A percentile compares a stretch with the other conserved stretches of the same genome.
These are phyloP conservation scores for Cyphomyrmex costatus DNA, from an alignment of 1,140 invertebrate species.

Conservation along the genomic window DNA sequence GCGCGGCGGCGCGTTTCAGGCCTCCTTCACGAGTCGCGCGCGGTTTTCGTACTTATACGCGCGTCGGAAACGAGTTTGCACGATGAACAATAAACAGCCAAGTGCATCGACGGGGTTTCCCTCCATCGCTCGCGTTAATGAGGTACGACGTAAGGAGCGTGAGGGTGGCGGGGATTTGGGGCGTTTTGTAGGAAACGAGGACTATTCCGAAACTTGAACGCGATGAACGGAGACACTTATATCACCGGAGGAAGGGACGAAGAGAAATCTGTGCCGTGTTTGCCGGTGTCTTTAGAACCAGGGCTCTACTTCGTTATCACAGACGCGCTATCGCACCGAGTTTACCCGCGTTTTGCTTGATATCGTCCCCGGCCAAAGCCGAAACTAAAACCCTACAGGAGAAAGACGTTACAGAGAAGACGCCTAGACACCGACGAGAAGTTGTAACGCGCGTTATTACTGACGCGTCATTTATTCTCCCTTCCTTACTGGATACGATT, in stretches of 20 bases:
- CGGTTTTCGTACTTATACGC: slow-evolving; percentile 38
- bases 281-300: slow-evolving; percentile 64
- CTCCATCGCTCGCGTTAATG: slow-evolving; percentile 49
- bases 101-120: slow-evolving; percentile 47
- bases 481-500: not conserved
- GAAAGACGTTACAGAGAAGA: slow-evolving; percentile 30
- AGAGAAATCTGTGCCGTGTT: slow-evolving; percentile 62
- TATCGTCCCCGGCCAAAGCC: slow-evolving; percentile 41
- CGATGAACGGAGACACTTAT: slow-evolving; percentile 31
- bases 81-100: slow-evolving; percentile 52
- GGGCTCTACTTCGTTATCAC: slow-evolving; percentile 66
- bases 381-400: slow-evolving; percentile 46
- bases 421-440: not conserved
- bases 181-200: slow-evolving; percentile 29
- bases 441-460: slow-evolving; percentile 19
- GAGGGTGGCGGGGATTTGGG: not conserved
- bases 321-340: slow-evolving; percentile 40
- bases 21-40: slow-evolving; percentile 9
- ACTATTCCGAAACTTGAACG: slow-evolving; percentile 44
- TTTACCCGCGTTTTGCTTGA: slow-evolving; percentile 50
- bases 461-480: slow-evolving; percentile 4
- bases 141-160: slow-evolving; percentile 43
- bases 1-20: not conserved
- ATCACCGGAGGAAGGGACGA: not conserved
- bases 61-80: slow-evolving; percentile 46